Evolutionary conservation across 2,113 vertebrate genomes (phyloP).

Genomic region (Epinephelus moara): DNA sequence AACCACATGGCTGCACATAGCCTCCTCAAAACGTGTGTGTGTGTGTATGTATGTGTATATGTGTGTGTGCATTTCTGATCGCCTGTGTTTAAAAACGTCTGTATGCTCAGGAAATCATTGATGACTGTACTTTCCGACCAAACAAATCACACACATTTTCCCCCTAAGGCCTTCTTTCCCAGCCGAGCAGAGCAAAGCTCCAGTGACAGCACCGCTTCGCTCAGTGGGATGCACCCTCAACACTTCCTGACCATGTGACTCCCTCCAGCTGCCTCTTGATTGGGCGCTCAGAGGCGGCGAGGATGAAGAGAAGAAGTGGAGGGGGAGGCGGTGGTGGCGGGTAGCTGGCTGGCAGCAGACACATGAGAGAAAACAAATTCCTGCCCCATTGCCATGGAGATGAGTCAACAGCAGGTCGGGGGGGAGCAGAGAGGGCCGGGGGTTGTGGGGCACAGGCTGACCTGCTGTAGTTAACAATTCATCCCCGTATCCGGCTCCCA

Average conservation of each 20-base stretch:
- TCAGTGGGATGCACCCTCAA: slow-evolving; percentile 36
- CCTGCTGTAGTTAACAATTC: slow-evolving; percentile 84
- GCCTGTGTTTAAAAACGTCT: neutral
- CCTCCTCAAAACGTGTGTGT: slow-evolving; percentile 3
- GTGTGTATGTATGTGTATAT: neutral
- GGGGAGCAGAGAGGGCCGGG: slow-evolving; percentile 40
- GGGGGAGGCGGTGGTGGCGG: slow-evolving; percentile 21
- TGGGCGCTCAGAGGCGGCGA: slow-evolving; percentile 42
- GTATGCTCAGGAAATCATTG: slow-evolving; percentile 24
- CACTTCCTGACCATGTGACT: slow-evolving; percentile 69
- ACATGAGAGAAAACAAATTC: slow-evolving; percentile 76
- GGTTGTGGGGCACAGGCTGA: slow-evolving; percentile 72
- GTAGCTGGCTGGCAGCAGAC: slow-evolving; percentile 60
- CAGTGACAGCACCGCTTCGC: slow-evolving; percentile 39
- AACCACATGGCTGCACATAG: neutral
- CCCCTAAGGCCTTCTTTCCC: slow-evolving; percentile 24
- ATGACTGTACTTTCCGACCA: slow-evolving; percentile 36
- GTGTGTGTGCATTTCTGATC: neutral
- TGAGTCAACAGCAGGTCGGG: slow-evolving; percentile 78
- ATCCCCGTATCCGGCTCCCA: slow-evolving; percentile 81
- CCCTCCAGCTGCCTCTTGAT: slow-evolving; percentile 46
- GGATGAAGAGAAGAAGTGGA: slow-evolving; percentile 33
- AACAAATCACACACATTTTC: slow-evolving; percentile 47
- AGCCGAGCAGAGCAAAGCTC: slow-evolving; percentile 36
- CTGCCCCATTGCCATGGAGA: slow-evolving; percentile 76